Evolutionary conservation across 2,797 vertebrate species (phyloP), one percentile per base, ranked within the genome.

Genomic region (Etheostoma nigrum): DNA sequence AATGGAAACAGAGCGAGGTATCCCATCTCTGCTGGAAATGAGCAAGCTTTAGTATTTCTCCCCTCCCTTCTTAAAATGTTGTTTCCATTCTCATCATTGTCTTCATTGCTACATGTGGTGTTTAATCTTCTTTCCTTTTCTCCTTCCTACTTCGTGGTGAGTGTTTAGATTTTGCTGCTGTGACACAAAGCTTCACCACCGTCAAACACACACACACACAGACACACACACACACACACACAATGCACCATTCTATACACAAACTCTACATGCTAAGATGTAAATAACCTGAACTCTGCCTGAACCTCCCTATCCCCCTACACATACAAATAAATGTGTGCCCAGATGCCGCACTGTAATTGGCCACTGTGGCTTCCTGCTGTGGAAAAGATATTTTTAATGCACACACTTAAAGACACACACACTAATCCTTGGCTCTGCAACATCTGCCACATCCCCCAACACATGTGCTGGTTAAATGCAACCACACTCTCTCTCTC

Each of bases 321-420:
- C 74, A 64, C 84, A 78, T 72, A 59, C 90, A 83, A 90, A 93
- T 90, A 94, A 89, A 92, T 90, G 90, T 93, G 94, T 91, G 82
- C 89, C 91, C 92, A 94, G 94, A 95, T 95, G 93, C 93, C 88
- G 90, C 81, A 83, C 89, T 92, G 92, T 95, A 95, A 95, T 95
- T 96, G 94, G 93, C 92, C 84, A 77, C 88, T 89, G 85, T 93
- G 92, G 92, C 89, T 93, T 94, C 91, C 92, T 89, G 92, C 93
- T 94, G 92, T 91, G 93, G 89, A 69, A 71, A 92, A 94, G 92
- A 94, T 93, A 94, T 94, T 95, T 94, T 95, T 93, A 90, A 93
- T 89, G 60, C 85, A 89, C 91, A 80, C 63, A 82, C 88, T 88
- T 78, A 88, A 82, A 90, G 78, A 81, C 85, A 85, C 69, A 76